Conservation (phyloP, 2,888 invertebrate species). For the Nephrotoma flavescens region DNA sequence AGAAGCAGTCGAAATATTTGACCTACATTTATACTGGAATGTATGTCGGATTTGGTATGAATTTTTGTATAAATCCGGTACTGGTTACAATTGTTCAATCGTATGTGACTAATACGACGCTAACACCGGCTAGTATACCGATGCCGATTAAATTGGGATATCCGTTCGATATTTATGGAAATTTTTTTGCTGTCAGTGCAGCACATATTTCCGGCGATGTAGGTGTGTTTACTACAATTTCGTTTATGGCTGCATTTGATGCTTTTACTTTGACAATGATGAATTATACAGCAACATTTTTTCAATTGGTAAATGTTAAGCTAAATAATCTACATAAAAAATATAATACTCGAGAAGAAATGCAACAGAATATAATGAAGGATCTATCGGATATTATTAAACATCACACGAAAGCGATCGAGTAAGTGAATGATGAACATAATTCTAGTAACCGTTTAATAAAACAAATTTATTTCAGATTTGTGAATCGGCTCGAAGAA, state of each 20-base stretch:
- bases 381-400: background rate
- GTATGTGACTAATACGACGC: background rate
- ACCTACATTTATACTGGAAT: background rate
- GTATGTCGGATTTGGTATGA: slow-evolving; percentile 4
- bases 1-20: background rate
- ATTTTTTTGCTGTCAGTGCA: background rate
- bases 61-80: slow-evolving; percentile 4
- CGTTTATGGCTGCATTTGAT: background rate
- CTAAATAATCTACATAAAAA: background rate
- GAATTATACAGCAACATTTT: background rate
- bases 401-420: background rate
- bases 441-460: too few species aligned
- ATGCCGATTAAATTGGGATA: slow-evolving; percentile 3
- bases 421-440: background rate
- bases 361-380: background rate
- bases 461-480: background rate
- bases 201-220: background rate
- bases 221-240: background rate
- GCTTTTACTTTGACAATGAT: slow-evolving; percentile 2
- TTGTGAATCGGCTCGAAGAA: background rate
- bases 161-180: background rate
- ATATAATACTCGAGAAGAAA: background rate
- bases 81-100: background rate
- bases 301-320: slow-evolving; percentile 1
- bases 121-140: background rate